Conservation (phyloP, 2,797 vertebrate species). For the Intellagama lesueurii region DNA sequence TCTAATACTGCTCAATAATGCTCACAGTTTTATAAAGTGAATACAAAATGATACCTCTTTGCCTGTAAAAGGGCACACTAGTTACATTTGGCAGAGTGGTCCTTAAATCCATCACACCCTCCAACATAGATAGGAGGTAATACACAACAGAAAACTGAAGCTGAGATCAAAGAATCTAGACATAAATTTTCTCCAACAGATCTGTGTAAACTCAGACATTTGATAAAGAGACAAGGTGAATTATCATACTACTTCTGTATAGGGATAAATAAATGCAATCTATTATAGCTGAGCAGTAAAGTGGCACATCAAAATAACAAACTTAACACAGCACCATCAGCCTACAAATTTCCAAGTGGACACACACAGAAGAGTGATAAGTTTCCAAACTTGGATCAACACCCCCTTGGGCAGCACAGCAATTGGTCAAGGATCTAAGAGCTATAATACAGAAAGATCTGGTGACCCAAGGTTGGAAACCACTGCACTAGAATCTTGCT, state of each 20-base stretch:
- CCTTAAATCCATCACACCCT: conserved; percentile 4
- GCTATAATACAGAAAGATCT: not conserved
- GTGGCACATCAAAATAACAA: not conserved
- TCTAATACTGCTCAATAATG: not conserved
- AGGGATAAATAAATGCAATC: not conserved
- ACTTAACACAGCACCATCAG: not conserved
- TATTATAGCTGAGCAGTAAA: not conserved
- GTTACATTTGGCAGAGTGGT: not conserved
- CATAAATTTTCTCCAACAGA: not conserved
- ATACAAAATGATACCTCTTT: not conserved
- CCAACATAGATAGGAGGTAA: not conserved
- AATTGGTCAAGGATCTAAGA: not conserved
- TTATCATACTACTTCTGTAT: not conserved
- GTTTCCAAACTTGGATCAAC: not conserved
- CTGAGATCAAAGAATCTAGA: not conserved
- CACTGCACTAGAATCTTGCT: not conserved
- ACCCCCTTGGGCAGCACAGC: not conserved
- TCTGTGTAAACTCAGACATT: not conserved
- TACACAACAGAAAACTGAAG: not conserved
- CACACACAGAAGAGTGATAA: not conserved
- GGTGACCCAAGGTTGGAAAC: not conserved
- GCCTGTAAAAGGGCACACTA: not conserved
- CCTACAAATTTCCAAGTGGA: not conserved
- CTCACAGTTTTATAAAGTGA: not conserved
- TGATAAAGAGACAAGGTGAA: not conserved